Evolutionary conservation across 2,113 vertebrate species (phyloP).

Genomic region (Oplegnathus fasciatus): DNA sequence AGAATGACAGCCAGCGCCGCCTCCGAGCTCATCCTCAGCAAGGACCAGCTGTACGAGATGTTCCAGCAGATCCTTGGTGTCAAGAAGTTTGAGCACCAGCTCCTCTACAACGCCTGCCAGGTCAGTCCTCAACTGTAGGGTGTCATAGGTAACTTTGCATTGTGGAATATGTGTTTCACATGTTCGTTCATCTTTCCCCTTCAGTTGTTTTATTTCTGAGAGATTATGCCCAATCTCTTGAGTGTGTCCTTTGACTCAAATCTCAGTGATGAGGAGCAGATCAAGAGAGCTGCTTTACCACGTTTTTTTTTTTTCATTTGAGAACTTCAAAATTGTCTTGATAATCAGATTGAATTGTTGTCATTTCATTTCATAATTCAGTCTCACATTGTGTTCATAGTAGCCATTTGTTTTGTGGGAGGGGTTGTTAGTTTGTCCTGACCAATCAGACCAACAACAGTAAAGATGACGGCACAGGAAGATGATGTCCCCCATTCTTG

Average conservation of each 20-base stretch:
- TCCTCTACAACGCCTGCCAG: constrained; percentile 98
- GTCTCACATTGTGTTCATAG: no score
- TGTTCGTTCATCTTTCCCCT: not conserved
- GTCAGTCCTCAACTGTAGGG: constrained; percentile 78
- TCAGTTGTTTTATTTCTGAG: not conserved
- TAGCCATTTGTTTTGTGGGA: no score
- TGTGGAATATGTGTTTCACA: not conserved
- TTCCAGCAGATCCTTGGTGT: constrained; percentile 98
- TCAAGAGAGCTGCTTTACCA: not conserved
- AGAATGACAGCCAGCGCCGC: constrained; percentile 95
- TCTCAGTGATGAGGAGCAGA: not conserved
- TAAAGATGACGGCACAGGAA: no score
- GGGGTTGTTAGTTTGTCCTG: not conserved
- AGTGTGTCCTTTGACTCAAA: not conserved
- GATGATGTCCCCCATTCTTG: not conserved
- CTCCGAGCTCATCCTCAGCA: constrained; percentile 98
- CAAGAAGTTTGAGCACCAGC: constrained; percentile 99
- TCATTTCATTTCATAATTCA: not conserved
- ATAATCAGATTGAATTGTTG: not conserved
- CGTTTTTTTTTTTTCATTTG: not conserved
- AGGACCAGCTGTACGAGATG: constrained; percentile 99
- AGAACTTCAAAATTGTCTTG: not conserved
- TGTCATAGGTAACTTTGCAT: not conserved
- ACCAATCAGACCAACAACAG: not conserved
- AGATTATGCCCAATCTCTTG: not conserved